A percentile compares a stretch with the other conserved stretches of the same genome.
Conservation (phyloP, 1,140 invertebrate species). For the Phthorimaea operculella region DNA sequence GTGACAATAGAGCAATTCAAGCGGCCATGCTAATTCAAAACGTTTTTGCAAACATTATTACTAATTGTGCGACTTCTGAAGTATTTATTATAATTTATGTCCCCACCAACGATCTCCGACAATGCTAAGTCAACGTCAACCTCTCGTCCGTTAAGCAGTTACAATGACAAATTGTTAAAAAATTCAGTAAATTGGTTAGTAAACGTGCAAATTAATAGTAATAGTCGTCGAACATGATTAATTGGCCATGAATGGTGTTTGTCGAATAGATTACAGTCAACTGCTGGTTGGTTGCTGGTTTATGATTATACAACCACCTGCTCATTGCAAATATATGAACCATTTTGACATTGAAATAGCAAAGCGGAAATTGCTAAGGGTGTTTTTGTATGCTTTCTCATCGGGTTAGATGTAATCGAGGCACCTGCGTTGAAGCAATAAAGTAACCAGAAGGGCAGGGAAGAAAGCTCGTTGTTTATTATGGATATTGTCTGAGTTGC, state of each 20-base stretch:
- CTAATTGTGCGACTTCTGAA: background rate
- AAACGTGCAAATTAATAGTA: constrained; percentile 46
- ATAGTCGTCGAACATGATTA: constrained; percentile 42
- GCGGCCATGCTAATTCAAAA: no score
- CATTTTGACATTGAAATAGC: constrained; percentile 8
- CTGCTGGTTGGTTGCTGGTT: background rate
- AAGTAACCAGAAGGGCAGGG: constrained; percentile 10
- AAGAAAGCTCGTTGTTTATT: constrained; percentile 15
- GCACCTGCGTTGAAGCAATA: constrained; percentile 19
- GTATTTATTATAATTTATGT: constrained; percentile 2
- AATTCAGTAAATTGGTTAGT: constrained; percentile 44
- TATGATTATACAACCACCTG: constrained; percentile 5
- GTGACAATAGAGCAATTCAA: no score
- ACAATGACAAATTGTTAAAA: constrained; percentile 52
- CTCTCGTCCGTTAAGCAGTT: constrained; percentile 24
- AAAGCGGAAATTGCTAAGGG: constrained; percentile 4
- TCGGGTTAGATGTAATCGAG: constrained; percentile 30
- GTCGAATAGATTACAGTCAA: constrained; percentile 9
- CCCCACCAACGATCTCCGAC: background rate
- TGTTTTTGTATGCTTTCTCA: background rate
- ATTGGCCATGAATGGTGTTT: constrained; percentile 30
- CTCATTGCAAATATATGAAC: constrained; percentile 10
- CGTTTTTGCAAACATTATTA: no score
- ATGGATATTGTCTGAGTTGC: background rate
- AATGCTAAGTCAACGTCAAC: constrained; percentile 12